These are phyloP conservation scores for Danio tinwini DNA, from an alignment of 2,797 vertebrate species.

Conservation along the genomic window DNA sequence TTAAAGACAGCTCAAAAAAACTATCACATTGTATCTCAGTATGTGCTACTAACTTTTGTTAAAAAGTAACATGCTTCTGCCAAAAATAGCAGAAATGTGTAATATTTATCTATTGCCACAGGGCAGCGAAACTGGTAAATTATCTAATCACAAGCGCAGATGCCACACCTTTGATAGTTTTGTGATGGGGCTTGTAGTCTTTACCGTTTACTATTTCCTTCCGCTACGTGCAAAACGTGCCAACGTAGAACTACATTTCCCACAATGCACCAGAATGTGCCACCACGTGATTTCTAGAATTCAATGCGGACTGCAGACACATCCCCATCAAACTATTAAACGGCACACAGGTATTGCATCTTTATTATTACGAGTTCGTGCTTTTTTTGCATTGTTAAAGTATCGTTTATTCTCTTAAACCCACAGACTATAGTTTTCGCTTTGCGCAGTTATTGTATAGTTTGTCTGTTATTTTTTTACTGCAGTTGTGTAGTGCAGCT, in stretches of 20 bases:
- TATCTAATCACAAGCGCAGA: conserved; percentile 26
- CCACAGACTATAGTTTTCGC: neutral
- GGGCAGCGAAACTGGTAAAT: conserved; percentile 6
- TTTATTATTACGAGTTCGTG: neutral
- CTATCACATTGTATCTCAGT: too few species aligned
- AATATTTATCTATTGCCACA: neutral
- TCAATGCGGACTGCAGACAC: conserved; percentile 38
- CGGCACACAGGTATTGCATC: conserved; percentile 36
- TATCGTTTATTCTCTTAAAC: neutral
- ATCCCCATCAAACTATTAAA: conserved; percentile 54
- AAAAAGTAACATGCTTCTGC: neutral
- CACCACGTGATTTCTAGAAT: conserved; percentile 27
- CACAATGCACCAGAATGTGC: neutral
- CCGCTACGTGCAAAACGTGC: accelerated
- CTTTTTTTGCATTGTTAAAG: neutral
- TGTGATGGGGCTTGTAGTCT: conserved; percentile 71
- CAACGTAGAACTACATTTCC: conserved; percentile 68
- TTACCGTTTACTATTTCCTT: accelerated
- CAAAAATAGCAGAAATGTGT: conserved; percentile 2
- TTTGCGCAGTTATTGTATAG: neutral
- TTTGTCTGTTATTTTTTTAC: neutral
- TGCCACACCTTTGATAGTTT: neutral
- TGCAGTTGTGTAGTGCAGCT: neutral
- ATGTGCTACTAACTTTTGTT: neutral
- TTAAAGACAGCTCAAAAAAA: neutral